A percentile compares a stretch with the other conserved stretches of the same genome.
These are phyloP conservation scores for Passer montanus DNA, from an alignment of 2,113 vertebrate species.

Conservation along the genomic window DNA sequence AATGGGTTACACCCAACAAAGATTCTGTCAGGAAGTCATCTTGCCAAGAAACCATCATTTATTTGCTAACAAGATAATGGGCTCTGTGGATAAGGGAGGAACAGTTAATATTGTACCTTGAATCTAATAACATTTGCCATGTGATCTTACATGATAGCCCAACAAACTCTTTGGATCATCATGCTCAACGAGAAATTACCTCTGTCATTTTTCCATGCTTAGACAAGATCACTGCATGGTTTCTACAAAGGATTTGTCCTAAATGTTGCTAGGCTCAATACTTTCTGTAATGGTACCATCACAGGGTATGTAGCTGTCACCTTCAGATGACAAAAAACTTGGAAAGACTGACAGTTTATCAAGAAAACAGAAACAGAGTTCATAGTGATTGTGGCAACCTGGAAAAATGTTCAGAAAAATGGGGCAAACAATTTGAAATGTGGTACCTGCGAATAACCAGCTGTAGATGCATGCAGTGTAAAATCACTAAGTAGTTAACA, in stretches of 20 bases:
- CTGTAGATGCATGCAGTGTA: neutral
- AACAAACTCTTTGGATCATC: neutral
- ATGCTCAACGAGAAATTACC: neutral
- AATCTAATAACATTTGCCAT: neutral
- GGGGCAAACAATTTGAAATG: neutral
- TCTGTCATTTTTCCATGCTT: neutral
- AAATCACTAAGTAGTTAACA: neutral
- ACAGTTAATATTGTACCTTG: neutral
- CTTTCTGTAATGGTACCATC: neutral
- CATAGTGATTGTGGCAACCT: neutral
- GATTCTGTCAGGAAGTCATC: slow-evolving; percentile 26
- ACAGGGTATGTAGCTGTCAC: neutral
- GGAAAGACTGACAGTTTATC: neutral
- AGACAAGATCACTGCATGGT: neutral
- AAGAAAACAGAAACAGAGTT: neutral
- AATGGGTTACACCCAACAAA: slow-evolving; percentile 12
- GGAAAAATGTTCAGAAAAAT: neutral
- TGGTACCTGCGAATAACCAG: neutral
- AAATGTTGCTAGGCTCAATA: neutral
- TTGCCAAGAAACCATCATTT: slow-evolving; percentile 14
- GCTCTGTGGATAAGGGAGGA: neutral
- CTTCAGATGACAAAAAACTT: neutral
- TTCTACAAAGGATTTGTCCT: neutral
- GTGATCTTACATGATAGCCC: neutral
- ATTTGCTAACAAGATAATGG: neutral